Base-by-base conservation (phyloP, 2,797 vertebrate species). In the Harpagifer antarcticus region DNA sequence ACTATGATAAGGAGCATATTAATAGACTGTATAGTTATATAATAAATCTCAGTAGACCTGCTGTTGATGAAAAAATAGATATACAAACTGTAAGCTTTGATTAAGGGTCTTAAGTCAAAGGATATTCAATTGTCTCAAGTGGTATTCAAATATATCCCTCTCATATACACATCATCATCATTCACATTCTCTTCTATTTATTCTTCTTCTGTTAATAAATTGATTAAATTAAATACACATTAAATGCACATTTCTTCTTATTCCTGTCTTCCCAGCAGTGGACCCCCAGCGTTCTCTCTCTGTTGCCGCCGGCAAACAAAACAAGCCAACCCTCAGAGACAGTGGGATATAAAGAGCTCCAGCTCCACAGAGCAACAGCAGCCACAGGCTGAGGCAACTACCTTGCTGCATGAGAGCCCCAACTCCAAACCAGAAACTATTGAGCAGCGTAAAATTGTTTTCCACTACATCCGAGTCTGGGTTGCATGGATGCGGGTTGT, bases 401-500 rank as follows among this genome's bases (percentile, higher is more conserved):
- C 98, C 98, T 97, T 99, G 98, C 95, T 97, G 97, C 98, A 99
- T 99, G 96, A 99, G 98, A 96, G 98, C 98, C 94, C 98, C 98
- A 92, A 99, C 96, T 94, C 98, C 98, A 96, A 99, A 99, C 98
- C 98, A 99, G 97, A 99, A 99, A 97, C 98, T 99, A 97, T 99
- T 99, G 95, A 99, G 97, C 91, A 99, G 98, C 84, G 98, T 99
- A 95, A 99, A 99, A 97, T 99, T 99, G 96, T 99, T 99, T 96
- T 99, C 98, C 97, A 99, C 97, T 94, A 99, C 97, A 91, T 99
- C 98, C 76, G 98, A 99, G 95, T 99, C 97, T 42, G 98, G 98
- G 92, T 99, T 99, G 96, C 98, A 99, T 74, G 98, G 98, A 90
- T 99, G 98, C 89, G 98, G 98, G 84, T 99, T 99, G 96, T 99